Conservation (phyloP, 2,797 vertebrate species). For the Intellagama lesueurii region DNA sequence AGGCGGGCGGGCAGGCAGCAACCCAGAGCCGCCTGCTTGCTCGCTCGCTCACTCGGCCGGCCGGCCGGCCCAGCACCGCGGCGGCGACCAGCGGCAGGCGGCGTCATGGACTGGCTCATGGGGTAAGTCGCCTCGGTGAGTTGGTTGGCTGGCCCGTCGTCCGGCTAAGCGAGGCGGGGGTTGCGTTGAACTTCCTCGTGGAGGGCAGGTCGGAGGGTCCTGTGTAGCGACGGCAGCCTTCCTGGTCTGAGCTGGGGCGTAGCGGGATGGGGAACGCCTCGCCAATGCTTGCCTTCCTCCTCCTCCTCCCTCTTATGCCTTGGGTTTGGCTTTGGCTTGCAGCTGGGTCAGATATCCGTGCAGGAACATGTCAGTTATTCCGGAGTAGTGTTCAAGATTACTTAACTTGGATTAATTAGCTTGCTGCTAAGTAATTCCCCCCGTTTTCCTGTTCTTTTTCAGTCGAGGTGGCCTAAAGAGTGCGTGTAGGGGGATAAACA, state of each 20-base stretch:
- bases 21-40: conserved; percentile 22
- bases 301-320: neutral
- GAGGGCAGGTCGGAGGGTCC: neutral
- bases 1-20: neutral
- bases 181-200: neutral
- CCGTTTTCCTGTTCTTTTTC: neutral
- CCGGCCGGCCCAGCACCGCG: conserved; percentile 42
- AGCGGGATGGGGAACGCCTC: neutral
- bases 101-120: conserved; percentile 95
- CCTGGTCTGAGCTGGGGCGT: neutral
- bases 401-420: neutral
- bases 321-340: neutral
- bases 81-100: conserved; percentile 29
- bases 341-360: neutral
- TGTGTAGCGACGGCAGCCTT: neutral
- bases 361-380: neutral
- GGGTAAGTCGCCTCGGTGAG: conserved; percentile 82
- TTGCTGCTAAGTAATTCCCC: neutral
- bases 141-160: too few species aligned
- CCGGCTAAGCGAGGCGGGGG: neutral
- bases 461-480: neutral
- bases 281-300: neutral
- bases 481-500: neutral
- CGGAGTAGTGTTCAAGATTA: neutral
- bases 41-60: neutral